Evolutionary conservation across 1,140 invertebrate species (phyloP).

Genomic region (Potamilus streckersoni): DNA sequence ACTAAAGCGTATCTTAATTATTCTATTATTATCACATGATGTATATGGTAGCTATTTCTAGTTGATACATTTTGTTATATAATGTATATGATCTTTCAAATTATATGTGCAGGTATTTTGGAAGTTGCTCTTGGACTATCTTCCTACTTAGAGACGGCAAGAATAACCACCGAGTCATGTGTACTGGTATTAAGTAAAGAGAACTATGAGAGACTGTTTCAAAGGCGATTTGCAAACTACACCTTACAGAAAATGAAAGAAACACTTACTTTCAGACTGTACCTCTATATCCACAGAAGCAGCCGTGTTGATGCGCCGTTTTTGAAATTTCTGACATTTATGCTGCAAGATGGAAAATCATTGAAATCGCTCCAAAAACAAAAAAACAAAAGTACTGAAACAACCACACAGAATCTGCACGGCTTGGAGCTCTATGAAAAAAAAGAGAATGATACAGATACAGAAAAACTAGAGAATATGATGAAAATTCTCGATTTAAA

Average conservation of each 20-base stretch:
- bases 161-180: constrained; percentile 21
- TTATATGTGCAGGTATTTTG: constrained; percentile 10
- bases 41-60: no score
- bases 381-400: constrained; percentile 22
- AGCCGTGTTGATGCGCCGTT: constrained; percentile 6
- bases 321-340: constrained; percentile 17
- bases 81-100: no score
- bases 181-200: constrained; percentile 20
- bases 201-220: constrained; percentile 21
- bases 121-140: constrained; percentile 14
- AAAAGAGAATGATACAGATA: not conserved
- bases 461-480: constrained; percentile 3
- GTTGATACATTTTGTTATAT: no score
- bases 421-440: no score
- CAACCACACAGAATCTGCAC: not conserved
- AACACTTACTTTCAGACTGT: constrained; percentile 19
- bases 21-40: no score
- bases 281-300: constrained; percentile 22
- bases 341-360: constrained; percentile 23
- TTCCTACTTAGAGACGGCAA: constrained; percentile 18
- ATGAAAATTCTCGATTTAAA: constrained; percentile 11
- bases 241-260: constrained; percentile 15
- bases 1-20: no score
- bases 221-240: constrained; percentile 10
- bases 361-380: constrained; percentile 13